Evolutionary conservation across 2,113 vertebrate species (phyloP).

Genomic region (Macrotis lagotis): DNA sequence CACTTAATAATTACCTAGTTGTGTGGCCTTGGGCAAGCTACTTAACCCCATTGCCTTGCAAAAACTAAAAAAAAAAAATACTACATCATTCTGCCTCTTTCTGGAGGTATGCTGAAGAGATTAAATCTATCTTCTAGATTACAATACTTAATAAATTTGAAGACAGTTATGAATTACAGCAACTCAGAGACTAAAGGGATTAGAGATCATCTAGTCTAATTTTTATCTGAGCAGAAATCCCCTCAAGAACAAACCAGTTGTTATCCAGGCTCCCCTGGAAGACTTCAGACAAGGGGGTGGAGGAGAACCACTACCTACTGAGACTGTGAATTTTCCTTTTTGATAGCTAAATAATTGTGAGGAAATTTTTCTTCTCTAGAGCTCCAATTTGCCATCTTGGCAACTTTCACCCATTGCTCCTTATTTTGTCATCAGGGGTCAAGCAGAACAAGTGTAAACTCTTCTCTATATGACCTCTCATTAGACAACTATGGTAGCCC

Average conservation of each 20-base stretch:
- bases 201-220: not conserved
- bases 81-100: not conserved
- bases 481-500: not conserved
- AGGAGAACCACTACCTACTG: not conserved
- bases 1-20: no score
- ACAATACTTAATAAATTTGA: not conserved
- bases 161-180: not conserved
- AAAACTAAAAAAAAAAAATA: no score
- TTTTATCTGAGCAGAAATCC: not conserved
- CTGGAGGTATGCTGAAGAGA: not conserved
- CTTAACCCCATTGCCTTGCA: no score
- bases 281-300: not conserved
- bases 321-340: not conserved
- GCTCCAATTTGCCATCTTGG: not conserved
- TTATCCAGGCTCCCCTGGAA: not conserved
- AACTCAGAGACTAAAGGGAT: not conserved
- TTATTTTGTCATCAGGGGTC: not conserved
- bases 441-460: not conserved
- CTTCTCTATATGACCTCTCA: not conserved
- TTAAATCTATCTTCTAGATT: not conserved
- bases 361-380: not conserved
- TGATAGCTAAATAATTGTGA: not conserved
- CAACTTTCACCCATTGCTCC: not conserved
- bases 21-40: no score
- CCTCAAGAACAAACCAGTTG: not conserved